Base-by-base conservation (phyloP, 2,113 vertebrate genomes). In the Gymnocephalus cernua region DNA sequence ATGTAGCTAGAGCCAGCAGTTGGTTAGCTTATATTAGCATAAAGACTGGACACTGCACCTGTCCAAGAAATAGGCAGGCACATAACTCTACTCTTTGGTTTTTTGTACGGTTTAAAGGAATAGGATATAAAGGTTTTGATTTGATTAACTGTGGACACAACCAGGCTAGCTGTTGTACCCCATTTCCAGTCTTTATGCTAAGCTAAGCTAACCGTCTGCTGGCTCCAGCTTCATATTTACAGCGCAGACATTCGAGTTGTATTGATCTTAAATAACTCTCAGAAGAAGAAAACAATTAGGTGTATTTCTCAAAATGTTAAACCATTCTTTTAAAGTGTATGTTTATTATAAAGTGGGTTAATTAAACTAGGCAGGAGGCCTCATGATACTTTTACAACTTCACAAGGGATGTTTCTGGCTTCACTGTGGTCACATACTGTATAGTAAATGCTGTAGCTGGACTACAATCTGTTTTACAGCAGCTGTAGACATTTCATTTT, bases 401-500 rank as follows among this genome's bases (percentile, higher is more conserved):
- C 8, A 12, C 8, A 48, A 62, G 21, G 29, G 48, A 72, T 63
- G 27, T 53, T 25, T 16, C 65, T 58, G 23, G n/a, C 64, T 81
- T 66, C 3, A 29, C 57, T 2, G 1, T 0, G 57, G 0, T 38
- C 13, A 50, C 38, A 16, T 19, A 16, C 38, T 5, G 16, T 25
- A n/a, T 25, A 61, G 27, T 53, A 35, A 19, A 29, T 11, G 38
- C 10, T 41, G 38, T 47, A 56, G n/a, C 63, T 32, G 23, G 44
- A 4, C 13, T 41, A 38, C 35, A 14, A 57, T 47, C 29, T n/a
- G 48, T 85, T 76, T 48, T 44, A 65, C 62, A 27, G 63, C 44
- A 41, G 67, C 53, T 65, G 53, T 14, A 63, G 72, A 76, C 68
- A 38, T 83, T 66, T 82, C 45, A 73, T 79, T 74, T 84, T 50